A percentile compares a stretch with the other conserved stretches of the same genome.
Conservation (phyloP, 2,888 invertebrate species). For the Pollenia labialis region DNA sequence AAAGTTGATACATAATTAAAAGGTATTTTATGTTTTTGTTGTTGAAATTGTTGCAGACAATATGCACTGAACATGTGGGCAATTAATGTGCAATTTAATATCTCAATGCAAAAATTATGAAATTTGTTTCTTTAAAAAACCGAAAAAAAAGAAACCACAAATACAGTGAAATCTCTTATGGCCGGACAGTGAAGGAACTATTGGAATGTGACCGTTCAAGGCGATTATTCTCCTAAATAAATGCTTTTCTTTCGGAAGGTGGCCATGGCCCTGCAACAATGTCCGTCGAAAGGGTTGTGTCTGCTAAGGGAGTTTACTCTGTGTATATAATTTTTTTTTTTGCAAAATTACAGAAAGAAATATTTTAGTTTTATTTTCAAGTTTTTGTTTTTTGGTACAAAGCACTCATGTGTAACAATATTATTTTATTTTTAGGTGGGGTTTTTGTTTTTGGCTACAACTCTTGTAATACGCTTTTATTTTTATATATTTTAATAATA, state of each 20-base stretch:
- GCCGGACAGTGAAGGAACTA: too few species aligned
- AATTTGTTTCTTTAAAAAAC: constrained; percentile 54
- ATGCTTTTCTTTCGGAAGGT: too few species aligned
- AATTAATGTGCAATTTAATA: constrained; percentile 73
- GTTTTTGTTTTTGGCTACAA: constrained; percentile 60
- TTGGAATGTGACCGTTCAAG: too few species aligned
- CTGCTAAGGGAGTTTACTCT: too few species aligned
- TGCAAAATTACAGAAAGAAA: constrained; percentile 30
- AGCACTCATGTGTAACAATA: constrained; percentile 68
- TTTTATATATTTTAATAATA: constrained; percentile 25
- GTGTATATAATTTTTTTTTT: constrained; percentile 19
- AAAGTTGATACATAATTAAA: constrained; percentile 20
- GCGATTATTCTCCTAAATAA: too few species aligned
- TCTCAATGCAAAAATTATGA: constrained; percentile 72
- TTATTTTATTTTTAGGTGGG: constrained; percentile 67
- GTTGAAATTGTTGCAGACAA: constrained; percentile 42
- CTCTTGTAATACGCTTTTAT: constrained; percentile 47
- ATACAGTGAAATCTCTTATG: too few species aligned
- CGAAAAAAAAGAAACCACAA: constrained; percentile 11
- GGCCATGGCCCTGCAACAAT: too few species aligned
- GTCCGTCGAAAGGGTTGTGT: too few species aligned
- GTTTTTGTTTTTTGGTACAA: constrained; percentile 41
- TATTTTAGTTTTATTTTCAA: neutral
- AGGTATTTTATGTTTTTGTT: constrained; percentile 36
- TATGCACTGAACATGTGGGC: constrained; percentile 62